Percentiles rank a stretch among this genome's conserved stretches.
phyloP scores from a whole-genome alignment of 2,113 vertebrate genomes.

The Rafetus swinhoei region DNA sequence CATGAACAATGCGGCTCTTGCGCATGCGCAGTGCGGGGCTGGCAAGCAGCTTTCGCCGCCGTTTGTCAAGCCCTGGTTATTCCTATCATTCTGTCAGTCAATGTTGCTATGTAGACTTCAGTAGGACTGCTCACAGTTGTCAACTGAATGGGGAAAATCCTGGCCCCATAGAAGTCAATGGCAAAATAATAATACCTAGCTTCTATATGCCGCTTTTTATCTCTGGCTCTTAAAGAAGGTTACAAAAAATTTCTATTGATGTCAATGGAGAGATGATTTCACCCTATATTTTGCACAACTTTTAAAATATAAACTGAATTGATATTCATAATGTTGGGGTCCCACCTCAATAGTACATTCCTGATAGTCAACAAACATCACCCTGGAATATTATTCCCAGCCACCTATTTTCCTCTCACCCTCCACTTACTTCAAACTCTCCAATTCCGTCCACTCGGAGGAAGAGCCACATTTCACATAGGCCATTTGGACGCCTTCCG shows the following conservation, averaged over 20 bases:
- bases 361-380: fast-evolving
- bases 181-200: not conserved
- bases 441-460: constrained; percentile 64
- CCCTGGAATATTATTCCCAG: not conserved
- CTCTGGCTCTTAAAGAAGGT: too few relatives aligned
- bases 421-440: constrained; percentile 60
- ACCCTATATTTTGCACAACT: not conserved
- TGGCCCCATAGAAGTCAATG: not conserved
- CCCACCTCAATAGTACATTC: not conserved
- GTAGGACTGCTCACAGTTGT: not conserved
- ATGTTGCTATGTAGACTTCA: not conserved
- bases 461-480: constrained; percentile 74
- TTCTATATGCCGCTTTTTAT: too few relatives aligned
- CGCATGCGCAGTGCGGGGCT: too few relatives aligned
- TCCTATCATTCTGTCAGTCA: too few relatives aligned
- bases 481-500: not conserved
- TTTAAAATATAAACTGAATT: not conserved
- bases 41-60: too few relatives aligned
- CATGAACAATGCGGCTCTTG: too few relatives aligned
- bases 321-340: not conserved
- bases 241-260: not conserved
- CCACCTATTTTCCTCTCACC: not conserved
- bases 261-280: not conserved
- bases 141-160: not conserved
- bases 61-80: too few relatives aligned